A percentile compares a stretch with the other conserved stretches of the same genome.
Evolutionary conservation across 2,888 invertebrate genomes (phyloP).

Genomic region (Strigamia transsilvanica): DNA sequence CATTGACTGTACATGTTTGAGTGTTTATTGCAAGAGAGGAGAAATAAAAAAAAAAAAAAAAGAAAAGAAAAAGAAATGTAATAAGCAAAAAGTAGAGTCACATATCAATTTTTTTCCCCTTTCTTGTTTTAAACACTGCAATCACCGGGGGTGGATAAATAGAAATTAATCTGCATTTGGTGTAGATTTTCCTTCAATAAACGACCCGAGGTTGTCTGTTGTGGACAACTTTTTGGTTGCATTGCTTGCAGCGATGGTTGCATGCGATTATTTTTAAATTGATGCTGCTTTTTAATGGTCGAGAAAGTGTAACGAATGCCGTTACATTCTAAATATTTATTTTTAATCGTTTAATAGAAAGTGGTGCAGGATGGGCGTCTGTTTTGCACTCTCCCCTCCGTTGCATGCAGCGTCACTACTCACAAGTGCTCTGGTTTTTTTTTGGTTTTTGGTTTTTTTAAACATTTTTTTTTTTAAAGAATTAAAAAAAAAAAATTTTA

Average conservation of each 20-base stretch:
- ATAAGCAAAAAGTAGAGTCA: constrained; percentile 7
- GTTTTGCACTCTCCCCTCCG: neutral
- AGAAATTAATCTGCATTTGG: neutral
- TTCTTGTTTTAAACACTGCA: neutral
- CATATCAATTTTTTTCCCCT: neutral
- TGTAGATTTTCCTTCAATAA: neutral
- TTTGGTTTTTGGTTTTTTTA: neutral
- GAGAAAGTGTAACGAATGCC: neutral
- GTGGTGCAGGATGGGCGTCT: neutral
- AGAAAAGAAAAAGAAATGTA: constrained; percentile 1
- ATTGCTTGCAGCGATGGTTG: neutral
- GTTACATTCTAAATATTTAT: neutral
- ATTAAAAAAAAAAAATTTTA: neutral
- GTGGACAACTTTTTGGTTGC: neutral
- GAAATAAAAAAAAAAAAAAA: neutral
- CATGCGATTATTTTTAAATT: neutral
- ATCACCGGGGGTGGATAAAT: constrained; percentile 4
- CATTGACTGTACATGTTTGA: constrained; percentile 34
- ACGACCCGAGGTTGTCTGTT: neutral
- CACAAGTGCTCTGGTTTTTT: neutral
- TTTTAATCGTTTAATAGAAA: neutral
- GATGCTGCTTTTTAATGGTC: neutral
- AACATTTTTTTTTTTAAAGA: neutral
- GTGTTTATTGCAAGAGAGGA: constrained; percentile 3
- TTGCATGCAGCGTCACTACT: neutral